Conservation (phyloP, 2,797 vertebrate species). For the Pelobates cultripes region DNA sequence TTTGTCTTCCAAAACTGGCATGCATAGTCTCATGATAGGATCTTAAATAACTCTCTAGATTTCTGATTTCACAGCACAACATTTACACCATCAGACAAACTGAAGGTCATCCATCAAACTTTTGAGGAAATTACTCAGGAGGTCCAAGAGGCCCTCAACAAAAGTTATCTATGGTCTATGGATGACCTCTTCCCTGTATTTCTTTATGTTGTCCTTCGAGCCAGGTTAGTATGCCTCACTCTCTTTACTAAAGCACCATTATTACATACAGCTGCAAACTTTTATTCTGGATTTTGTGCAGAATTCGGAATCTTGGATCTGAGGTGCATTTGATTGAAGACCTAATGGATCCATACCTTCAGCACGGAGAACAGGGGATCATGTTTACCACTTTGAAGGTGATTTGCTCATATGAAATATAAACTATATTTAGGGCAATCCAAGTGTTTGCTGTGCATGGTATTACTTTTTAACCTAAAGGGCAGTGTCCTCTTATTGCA, state of each 20-base stretch:
- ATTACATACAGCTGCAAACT: not conserved
- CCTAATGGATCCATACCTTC: slow-evolving; percentile 95
- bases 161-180: slow-evolving; percentile 98
- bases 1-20: no score
- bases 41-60: not conserved
- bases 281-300: slow-evolving; percentile 58
- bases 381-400: slow-evolving; percentile 99
- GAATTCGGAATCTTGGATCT: slow-evolving; percentile 95
- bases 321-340: slow-evolving; percentile 97
- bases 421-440: not conserved
- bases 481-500: no score
- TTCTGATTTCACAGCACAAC: slow-evolving; percentile 81
- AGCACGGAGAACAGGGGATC: slow-evolving; percentile 96
- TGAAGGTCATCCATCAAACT: slow-evolving; percentile 95
- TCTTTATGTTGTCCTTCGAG: slow-evolving; percentile 94
- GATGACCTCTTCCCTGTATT: slow-evolving; percentile 98
- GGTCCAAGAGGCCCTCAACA: slow-evolving; percentile 84
- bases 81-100: slow-evolving; percentile 95
- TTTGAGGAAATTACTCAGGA: slow-evolving; percentile 97
- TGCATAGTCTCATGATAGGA: no score
- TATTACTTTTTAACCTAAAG: no score
- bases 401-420: slow-evolving; percentile 12
- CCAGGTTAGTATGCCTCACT: slow-evolving; percentile 75
- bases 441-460: not conserved
- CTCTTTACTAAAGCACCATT: no score